Conservation (phyloP, 2,888 invertebrate genomes). For the Phengaris arion region DNA sequence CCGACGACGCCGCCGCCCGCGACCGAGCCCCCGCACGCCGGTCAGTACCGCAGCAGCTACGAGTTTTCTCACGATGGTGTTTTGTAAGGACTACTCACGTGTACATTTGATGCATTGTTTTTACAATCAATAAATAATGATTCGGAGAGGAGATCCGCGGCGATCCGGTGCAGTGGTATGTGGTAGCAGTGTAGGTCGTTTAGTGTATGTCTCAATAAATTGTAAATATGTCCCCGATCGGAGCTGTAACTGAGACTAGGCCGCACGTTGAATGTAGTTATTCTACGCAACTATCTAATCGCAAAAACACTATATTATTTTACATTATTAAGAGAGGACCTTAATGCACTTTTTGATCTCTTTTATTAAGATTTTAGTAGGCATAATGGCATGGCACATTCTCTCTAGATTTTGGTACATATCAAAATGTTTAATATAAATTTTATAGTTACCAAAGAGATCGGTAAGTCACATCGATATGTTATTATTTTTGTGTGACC, state of each 20-base stretch:
- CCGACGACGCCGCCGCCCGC: constrained; percentile 52
- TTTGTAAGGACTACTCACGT: background rate
- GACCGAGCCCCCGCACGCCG: constrained; percentile 59
- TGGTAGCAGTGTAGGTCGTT: background rate
- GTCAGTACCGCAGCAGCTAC: constrained; percentile 52
- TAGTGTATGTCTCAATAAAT: background rate
- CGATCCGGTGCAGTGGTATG: background rate
- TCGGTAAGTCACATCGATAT: constrained; percentile 17
- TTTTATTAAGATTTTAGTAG: too few species aligned
- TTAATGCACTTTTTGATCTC: too few species aligned
- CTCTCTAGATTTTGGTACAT: background rate
- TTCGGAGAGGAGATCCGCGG: background rate
- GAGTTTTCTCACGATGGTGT: background rate
- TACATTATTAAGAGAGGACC: too few species aligned
- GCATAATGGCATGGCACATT: background rate
- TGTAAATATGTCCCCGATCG: background rate
- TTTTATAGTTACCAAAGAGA: background rate
- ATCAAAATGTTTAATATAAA: background rate
- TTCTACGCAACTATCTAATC: too few species aligned
- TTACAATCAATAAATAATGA: constrained; percentile 15
- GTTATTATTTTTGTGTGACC: constrained; percentile 19
- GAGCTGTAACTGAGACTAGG: background rate
- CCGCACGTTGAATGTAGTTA: background rate
- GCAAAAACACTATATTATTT: too few species aligned
- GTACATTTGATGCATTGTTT: background rate